Percentiles rank a stretch among this genome's conserved stretches.
These are phyloP conservation scores for Fabriciana adippe DNA, from an alignment of 2,888 invertebrate species.

Conservation along the genomic window DNA sequence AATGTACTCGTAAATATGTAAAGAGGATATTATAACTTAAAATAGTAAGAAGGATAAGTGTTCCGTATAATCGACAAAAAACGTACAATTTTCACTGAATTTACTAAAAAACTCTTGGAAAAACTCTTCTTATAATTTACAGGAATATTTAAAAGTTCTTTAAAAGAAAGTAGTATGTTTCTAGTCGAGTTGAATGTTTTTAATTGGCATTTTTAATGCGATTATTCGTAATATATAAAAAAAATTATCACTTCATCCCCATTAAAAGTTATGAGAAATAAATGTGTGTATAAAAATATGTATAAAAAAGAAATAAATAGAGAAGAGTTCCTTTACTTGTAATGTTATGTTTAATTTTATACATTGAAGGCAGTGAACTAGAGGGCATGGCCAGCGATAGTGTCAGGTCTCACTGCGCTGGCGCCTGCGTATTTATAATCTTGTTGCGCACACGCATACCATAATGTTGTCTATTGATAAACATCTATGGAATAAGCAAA, in stretches of 20 bases:
- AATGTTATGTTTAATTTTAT: slow-evolving; percentile 17
- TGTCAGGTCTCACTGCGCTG: slow-evolving; percentile 44
- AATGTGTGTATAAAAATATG: too few species aligned
- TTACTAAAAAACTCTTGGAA: too few species aligned
- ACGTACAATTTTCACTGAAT: too few species aligned
- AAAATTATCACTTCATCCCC: too few species aligned
- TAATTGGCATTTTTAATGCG: too few species aligned
- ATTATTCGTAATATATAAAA: too few species aligned
- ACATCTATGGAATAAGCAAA: slow-evolving; percentile 52
- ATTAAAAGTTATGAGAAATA: too few species aligned
- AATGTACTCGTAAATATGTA: slow-evolving; percentile 1
- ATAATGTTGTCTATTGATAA: slow-evolving; percentile 57
- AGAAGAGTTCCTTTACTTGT: not conserved
- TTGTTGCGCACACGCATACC: slow-evolving; percentile 50
- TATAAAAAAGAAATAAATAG: not conserved
- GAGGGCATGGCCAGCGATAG: slow-evolving; percentile 48
- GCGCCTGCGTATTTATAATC: slow-evolving; percentile 57
- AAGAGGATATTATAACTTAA: not conserved
- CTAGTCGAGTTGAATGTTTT: too few species aligned
- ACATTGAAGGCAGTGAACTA: slow-evolving; percentile 24
- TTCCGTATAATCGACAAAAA: too few species aligned
- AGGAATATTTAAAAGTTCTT: too few species aligned
- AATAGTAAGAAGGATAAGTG: not conserved
- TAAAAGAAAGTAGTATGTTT: too few species aligned
- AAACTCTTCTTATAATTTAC: too few species aligned